Evolutionary conservation across 2,888 invertebrate species (phyloP).

Genomic region (Tenthredo amoena): DNA sequence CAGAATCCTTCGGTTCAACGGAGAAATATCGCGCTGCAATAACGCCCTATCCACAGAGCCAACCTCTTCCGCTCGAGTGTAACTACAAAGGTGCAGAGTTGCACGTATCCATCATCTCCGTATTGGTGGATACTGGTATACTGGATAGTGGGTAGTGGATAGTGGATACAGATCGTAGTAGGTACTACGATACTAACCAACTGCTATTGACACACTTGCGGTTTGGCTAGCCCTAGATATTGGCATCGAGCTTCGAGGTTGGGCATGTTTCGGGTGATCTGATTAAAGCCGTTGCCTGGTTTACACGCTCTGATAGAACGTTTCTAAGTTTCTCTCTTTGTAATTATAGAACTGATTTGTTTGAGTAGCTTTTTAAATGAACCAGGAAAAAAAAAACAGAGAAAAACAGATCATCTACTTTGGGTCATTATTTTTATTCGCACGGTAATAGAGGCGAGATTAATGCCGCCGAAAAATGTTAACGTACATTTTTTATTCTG

Average conservation of each 20-base stretch:
- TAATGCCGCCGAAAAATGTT: constrained; percentile 14
- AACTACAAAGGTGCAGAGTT: constrained; percentile 49
- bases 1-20: constrained; percentile 26
- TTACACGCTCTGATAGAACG: not conserved
- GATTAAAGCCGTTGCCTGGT: constrained; percentile 17
- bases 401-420: not conserved
- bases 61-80: constrained; percentile 42
- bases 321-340: not conserved
- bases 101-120: constrained; percentile 44
- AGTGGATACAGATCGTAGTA: constrained; percentile 23
- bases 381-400: not conserved
- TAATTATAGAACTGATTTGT: not conserved
- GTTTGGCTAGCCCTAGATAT: constrained; percentile 49
- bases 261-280: constrained; percentile 47
- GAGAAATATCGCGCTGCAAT: constrained; percentile 47
- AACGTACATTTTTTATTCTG: constrained; percentile 11
- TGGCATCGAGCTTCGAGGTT: constrained; percentile 31
- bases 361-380: not conserved
- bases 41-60: constrained; percentile 29
- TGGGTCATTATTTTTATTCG: not conserved
- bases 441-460: constrained; percentile 17
- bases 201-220: constrained; percentile 51
- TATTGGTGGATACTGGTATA: constrained; percentile 27
- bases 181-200: constrained; percentile 47
- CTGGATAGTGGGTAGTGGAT: constrained; percentile 36